Base-by-base conservation (phyloP, 2,797 vertebrate genomes). In the Acanthurus lineatus region DNA sequence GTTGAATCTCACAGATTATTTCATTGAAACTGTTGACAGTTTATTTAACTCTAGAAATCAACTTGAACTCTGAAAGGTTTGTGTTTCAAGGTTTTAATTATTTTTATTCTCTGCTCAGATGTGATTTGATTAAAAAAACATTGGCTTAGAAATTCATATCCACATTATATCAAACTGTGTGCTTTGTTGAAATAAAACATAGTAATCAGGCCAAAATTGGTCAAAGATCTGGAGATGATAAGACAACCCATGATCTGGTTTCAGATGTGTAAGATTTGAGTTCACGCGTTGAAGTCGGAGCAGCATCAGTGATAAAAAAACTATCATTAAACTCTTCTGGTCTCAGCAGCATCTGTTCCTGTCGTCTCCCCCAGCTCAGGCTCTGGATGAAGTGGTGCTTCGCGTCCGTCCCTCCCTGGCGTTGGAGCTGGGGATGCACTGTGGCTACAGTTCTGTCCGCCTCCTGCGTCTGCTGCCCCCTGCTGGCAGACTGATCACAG, bases 381-480 rank as follows among this genome's bases (percentile, higher is more conserved):
- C 80, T 6, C 17, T 95, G 85, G 90, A 93, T 47, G 79, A 82
- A 16, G 89, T 77, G 70, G 68, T 94, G 73, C 77, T 4, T 79
- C 81, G 76, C 0, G 67, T 88, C 5, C 6, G 28, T 10, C 92
- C 93, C 7, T 52, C 32, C 14, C 5, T 22, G 47, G 89, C 85
- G 52, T 76, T 96, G 76, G 94, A 94, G 78, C 76, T 96, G 62
- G 94, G 95, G 15, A 95, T 75, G 49, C 88, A 94, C 84, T 95
- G 94, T 53, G 94, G 92, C 58, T 95, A 94, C 88, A 85, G 84
- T 0, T 93, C 94, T 0, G 88, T 95, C 58, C 73, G 80, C 38
- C 81, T 95, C 52, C 87, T 96, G 63, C 79, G 84, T 14, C 81
- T 93, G 71, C 88, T 96, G 82, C 91, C 93, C 47, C 76, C 91